Base-by-base conservation (phyloP, 2,888 invertebrate species). In the Amphipyra berbera region DNA sequence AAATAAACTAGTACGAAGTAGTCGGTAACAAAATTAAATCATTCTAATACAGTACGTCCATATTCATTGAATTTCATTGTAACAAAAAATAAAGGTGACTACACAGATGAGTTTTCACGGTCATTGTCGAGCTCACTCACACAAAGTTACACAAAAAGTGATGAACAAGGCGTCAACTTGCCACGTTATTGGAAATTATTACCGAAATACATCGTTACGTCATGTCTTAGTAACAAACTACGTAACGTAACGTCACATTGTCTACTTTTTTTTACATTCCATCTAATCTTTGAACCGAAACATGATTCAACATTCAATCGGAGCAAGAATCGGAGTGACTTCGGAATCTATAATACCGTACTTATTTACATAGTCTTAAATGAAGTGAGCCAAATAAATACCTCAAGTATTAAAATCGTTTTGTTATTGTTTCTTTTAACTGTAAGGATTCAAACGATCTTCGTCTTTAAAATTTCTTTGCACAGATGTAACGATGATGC, bases 101-200 rank as follows among this genome's bases (percentile, higher is more conserved):
- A 61, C 57, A 62, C 70, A 63, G 50, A 69, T 70, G 59, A 76
- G 56, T 70, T 78, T 68, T 76, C 76, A 78, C 58, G 78, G 78
- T 73, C 76, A 73, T 46, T 56, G 49, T 49, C 30, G 15, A 40
- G 46, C 61, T 56, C 64, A 63, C 60, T 52, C 56, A 58, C 58
- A 59, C 59, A 40, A 35, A 47, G 12, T 30, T 27, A 47, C 15
- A 30, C 15, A 14, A 52, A 56, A 60, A 38, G 40, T 44, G 41
- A 61, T 63, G 58, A 61, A 76, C 46, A 57, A 38, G 33, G 50
- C 57, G 49, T 59, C 57, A 60, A 50, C 44, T 47, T 40, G n/a
- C n/a, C 12, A 50, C 46, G 41, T 57, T 45, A 62, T 10, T 50
- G 61, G 45, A 68, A 60, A 60, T 58, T 27, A 60, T 57, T 62